Base-by-base conservation (phyloP, 2,113 vertebrate genomes). In the Cololabis saira region DNA sequence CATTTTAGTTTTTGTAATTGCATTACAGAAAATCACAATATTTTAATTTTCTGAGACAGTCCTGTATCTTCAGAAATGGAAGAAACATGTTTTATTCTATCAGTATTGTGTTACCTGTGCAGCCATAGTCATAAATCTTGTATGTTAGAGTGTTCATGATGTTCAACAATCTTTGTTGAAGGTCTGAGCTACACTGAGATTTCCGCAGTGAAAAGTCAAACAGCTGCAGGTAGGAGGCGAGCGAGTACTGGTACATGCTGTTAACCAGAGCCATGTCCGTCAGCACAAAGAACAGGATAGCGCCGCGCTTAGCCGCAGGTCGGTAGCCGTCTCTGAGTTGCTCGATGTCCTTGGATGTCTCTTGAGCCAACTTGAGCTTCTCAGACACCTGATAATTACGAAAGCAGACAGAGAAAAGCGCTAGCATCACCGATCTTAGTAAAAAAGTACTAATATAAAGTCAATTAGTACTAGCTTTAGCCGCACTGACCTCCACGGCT, bases 191-290 rank as follows among this genome's bases (percentile, higher is more conserved):
- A 0, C 94, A 93, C 80, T 94, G 76, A 14, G 97, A 96, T 81
- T 96, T 98, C 62, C 89, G 92, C 45, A 99, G 93, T 0, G 97
- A 96, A 60, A 93, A 84, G 41, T 91, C 85, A 65, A 99, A 99
- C 45, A 99, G 94, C 0, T 97, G 94, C 5, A 99, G 89, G 91
- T 97, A 99, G 62, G 97, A 95, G 0, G 80, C 87, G 13, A 99
- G 84, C 0, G 98, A 99, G 86, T 96, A 97, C 87, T 99, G 98
- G 84, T 99, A 99, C 98, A 99, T 99, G 82, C 87, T 91, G 82
- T 96, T 98, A 27, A 98, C 97, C 16, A 96, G 69, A 0, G 96
- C 95, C 97, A 99, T 96, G 85, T 99, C 97, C 0, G 97, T 94
- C 80, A 99, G 80, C n/a, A 94, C 95, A 0, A 97, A 99, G 90